Conservation (phyloP, 2,888 invertebrate species). For the Oligia fasciuncula region DNA sequence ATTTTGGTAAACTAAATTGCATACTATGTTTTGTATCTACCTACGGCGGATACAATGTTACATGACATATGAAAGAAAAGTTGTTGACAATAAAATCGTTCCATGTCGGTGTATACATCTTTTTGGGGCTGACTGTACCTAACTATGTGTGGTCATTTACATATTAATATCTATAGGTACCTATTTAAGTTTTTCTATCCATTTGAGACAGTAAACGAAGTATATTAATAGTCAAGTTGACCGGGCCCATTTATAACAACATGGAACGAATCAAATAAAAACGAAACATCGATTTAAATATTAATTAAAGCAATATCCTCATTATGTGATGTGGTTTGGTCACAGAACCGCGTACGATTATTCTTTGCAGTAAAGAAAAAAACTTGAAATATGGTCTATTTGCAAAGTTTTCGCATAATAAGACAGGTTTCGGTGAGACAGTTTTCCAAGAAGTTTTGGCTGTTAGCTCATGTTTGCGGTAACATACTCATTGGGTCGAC, state of each 20-base stretch:
- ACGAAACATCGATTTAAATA: slow-evolving; percentile 30
- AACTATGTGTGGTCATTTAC: slow-evolving; percentile 8
- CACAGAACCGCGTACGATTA: slow-evolving; percentile 3
- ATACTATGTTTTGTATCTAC: neutral
- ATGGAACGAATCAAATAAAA: slow-evolving; percentile 21
- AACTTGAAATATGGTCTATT: slow-evolving; percentile 16
- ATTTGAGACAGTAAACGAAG: neutral
- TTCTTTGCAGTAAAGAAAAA: slow-evolving; percentile 18
- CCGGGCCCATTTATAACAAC: slow-evolving; percentile 11
- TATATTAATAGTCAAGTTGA: neutral
- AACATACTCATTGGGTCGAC: slow-evolving; percentile 13
- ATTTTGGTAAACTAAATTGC: neutral
- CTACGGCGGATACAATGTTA: neutral
- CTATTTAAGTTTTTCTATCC: slow-evolving; percentile 6
- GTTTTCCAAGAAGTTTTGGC: slow-evolving; percentile 48
- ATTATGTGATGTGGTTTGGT: neutral
- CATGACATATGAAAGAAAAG: neutral
- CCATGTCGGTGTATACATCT: neutral
- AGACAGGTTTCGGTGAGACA: slow-evolving; percentile 31
- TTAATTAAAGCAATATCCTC: slow-evolving; percentile 31
- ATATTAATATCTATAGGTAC: slow-evolving; percentile 11
- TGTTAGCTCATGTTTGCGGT: slow-evolving; percentile 36
- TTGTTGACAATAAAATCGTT: neutral
- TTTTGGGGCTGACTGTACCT: neutral
- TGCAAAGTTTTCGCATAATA: slow-evolving; percentile 16